Conservation (phyloP, 2,113 vertebrate species). For the Vidua chalybeata region DNA sequence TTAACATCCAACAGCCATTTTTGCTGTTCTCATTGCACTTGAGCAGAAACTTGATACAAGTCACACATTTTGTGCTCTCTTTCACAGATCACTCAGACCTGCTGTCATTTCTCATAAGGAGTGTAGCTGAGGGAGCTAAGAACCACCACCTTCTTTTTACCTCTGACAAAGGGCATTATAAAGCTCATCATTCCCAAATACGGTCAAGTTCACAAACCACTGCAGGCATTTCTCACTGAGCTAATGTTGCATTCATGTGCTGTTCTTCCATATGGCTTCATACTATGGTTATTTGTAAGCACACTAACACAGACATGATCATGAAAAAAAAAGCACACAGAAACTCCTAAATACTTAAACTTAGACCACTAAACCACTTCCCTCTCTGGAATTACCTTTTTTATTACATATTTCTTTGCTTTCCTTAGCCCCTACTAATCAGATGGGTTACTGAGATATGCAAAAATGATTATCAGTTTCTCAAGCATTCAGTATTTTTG, state of each 20-base stretch:
- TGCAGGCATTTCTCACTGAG: not conserved
- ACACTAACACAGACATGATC: not conserved
- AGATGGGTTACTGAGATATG: not conserved
- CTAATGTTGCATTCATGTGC: not conserved
- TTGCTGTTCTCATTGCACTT: not conserved
- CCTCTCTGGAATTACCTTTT: not conserved
- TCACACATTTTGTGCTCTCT: not conserved
- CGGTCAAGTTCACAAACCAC: not conserved
- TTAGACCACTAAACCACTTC: not conserved
- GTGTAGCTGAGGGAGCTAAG: not conserved
- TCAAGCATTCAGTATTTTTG: not conserved
- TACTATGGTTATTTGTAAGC: not conserved
- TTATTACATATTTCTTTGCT: not conserved
- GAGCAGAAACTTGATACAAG: not conserved
- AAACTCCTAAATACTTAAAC: not conserved
- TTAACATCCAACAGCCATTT: not conserved
- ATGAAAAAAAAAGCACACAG: not conserved
- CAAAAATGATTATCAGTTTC: not conserved
- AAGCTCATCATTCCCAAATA: not conserved
- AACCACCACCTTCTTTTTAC: not conserved
- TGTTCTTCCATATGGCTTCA: not conserved
- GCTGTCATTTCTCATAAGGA: not conserved
- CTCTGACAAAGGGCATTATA: not conserved
- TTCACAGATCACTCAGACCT: not conserved
- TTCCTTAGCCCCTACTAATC: not conserved